Base-by-base conservation (phyloP, 37 sponge, comb jelly and placozoan species). In the Chondrosia reniformis region DNA sequence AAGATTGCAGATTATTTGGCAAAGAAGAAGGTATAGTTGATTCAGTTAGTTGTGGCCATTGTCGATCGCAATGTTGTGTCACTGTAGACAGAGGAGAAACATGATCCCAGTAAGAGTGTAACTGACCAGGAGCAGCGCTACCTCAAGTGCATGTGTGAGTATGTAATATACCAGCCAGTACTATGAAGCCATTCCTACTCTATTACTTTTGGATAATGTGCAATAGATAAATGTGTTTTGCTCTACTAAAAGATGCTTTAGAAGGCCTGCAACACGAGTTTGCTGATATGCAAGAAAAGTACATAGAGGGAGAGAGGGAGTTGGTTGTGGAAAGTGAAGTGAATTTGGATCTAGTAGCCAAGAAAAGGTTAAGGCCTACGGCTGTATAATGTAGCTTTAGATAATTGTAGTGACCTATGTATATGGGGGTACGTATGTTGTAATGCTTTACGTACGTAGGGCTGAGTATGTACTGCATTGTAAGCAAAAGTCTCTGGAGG, bases 41-140 rank as follows among this genome's bases (percentile, higher is more conserved):
- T 61, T 39, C n/a, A 17, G 25, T 2, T 4, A 52, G 73, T 30
- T 44, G 46, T 3, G 22, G 22, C 15, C 15, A 42, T 31, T 37
- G 1, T 66, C 22, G n/a, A 6, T 33, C 67, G 17, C 45, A 66
- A 2, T 3, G 55, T 54, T 55, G 32, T 3, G 24, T 33, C 21
- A 22, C 45, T 34, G 22, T 33, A 93, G 90, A 77, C 85, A 15
- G 99, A 95, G 24, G 96, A 92, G 49, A 74, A 67, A 33, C 76
- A 66, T 31, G 99, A 98, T 40, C 83, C 88, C 1, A 93, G 84
- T 33, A 87, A 87, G 28, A 86, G 82, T 71, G 82, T 84, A 4
- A 84, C 91, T 56, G 99, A 98, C 71, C 91, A 93, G 42, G 93
- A 98, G 80, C 95, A 93, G 72, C 78, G 93, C 46, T 98, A 89